Evolutionary conservation across 1,140 invertebrate species (phyloP).

Genomic region (Littorina saxatilis): DNA sequence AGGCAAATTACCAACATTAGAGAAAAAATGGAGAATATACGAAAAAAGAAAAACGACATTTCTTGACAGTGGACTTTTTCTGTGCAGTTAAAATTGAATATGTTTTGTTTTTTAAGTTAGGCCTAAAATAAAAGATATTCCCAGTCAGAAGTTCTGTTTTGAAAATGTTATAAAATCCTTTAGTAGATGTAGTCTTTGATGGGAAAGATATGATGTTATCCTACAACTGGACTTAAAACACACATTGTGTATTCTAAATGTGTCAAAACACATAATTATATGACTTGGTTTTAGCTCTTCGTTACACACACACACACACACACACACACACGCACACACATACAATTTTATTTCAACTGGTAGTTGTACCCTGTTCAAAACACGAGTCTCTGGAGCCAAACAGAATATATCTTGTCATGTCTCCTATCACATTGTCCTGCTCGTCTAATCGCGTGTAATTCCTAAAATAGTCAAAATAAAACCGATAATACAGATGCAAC

Average conservation of each 20-base stretch:
- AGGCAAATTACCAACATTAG: too few relatives aligned
- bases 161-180: too few relatives aligned
- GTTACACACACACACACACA: background rate
- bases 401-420: conserved; percentile 12
- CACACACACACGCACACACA: background rate
- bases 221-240: background rate
- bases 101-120: too few relatives aligned
- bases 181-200: too few relatives aligned
- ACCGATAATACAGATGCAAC: conserved; percentile 16
- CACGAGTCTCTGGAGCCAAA: background rate
- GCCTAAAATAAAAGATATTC: too few relatives aligned
- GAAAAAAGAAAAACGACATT: too few relatives aligned
- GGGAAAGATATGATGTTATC: background rate
- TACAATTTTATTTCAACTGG: background rate
- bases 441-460: background rate
- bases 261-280: background rate
- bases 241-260: background rate
- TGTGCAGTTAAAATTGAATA: too few relatives aligned
- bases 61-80: too few relatives aligned
- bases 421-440: background rate
- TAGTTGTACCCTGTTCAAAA: background rate
- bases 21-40: too few relatives aligned
- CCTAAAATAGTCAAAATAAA: background rate
- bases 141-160: too few relatives aligned
- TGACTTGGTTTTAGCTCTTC: background rate